Conservation (phyloP, 2,888 invertebrate species). For the Brachynemurus nebulosus region DNA sequence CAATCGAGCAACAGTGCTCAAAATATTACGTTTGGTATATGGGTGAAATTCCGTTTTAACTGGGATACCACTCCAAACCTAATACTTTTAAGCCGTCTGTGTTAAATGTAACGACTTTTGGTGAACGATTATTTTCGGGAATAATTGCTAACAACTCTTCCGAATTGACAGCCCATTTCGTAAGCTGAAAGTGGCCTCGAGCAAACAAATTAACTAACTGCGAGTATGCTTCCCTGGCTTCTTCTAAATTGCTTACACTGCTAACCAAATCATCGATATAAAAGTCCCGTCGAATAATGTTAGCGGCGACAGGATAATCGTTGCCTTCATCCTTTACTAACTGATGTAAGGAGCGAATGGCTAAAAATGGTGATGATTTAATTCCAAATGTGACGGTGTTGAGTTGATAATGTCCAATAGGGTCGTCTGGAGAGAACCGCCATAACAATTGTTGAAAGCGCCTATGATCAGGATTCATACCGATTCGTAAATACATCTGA, state of each 20-base stretch:
- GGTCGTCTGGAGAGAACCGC: background rate
- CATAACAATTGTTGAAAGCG: conserved; percentile 8
- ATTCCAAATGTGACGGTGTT: conserved; percentile 6
- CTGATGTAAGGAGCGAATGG: conserved; percentile 5
- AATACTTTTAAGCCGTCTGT: conserved; percentile 2
- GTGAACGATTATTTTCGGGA: background rate
- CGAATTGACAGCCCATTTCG: conserved; percentile 2
- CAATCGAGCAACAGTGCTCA: background rate
- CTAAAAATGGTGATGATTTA: conserved; percentile 7
- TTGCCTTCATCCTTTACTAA: conserved; percentile 5
- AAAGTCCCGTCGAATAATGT: conserved; percentile 1
- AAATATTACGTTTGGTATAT: conserved; percentile 1
- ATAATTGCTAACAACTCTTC: background rate
- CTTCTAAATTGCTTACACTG: background rate
- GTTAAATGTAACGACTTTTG: background rate
- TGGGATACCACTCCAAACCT: conserved; percentile 1
- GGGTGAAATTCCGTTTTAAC: background rate
- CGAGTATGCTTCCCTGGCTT: background rate
- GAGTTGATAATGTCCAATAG: conserved; percentile 3
- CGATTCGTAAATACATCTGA: conserved; percentile 12
- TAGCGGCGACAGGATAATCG: background rate
- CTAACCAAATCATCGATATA: conserved; percentile 6
- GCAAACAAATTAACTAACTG: background rate
- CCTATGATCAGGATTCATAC: conserved; percentile 1
- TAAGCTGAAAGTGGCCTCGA: background rate